Percentiles rank a stretch among this genome's conserved stretches.
phyloP scores from a whole-genome alignment of 1,140 invertebrate species.

The Drosophila bipectinata region DNA sequence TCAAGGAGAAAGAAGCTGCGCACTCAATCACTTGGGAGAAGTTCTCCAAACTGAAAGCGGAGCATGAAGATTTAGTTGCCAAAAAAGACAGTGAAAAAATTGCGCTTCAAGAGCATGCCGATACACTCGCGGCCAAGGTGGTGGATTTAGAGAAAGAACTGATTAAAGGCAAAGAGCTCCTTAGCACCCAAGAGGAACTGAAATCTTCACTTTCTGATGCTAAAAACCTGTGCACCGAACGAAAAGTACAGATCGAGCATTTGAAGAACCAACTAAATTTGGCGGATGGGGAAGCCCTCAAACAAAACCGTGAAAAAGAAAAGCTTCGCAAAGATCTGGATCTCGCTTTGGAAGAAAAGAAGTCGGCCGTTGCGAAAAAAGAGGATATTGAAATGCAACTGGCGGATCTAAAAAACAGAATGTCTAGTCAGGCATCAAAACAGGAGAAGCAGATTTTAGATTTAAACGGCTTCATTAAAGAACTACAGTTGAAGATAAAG shows the following conservation, averaged over 20 bases:
- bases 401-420: constrained; percentile 7
- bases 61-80: background rate
- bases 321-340: constrained; percentile 22
- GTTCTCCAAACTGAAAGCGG: background rate
- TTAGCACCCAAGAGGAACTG: constrained; percentile 13
- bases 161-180: constrained; percentile 12
- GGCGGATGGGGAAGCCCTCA: background rate
- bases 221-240: background rate
- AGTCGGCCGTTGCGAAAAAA: background rate
- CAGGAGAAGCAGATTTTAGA: constrained; percentile 22
- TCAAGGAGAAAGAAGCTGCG: constrained; percentile 4
- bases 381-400: constrained; percentile 3
- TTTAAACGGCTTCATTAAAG: constrained; percentile 19
- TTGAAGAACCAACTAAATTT: background rate
- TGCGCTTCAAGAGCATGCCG: constrained; percentile 5
- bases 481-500: constrained; percentile 39
- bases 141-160: constrained; percentile 20
- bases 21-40: background rate
- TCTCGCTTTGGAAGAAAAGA: background rate
- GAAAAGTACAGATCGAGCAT: background rate
- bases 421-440: constrained; percentile 9
- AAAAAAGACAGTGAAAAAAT: background rate
- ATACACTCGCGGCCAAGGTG: constrained; percentile 26
- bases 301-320: background rate
- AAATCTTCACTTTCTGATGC: background rate